Evolutionary conservation across 2,797 vertebrate species (phyloP), one percentile per base, ranked within the genome.

Genomic region (Sarcoramphus papa): DNA sequence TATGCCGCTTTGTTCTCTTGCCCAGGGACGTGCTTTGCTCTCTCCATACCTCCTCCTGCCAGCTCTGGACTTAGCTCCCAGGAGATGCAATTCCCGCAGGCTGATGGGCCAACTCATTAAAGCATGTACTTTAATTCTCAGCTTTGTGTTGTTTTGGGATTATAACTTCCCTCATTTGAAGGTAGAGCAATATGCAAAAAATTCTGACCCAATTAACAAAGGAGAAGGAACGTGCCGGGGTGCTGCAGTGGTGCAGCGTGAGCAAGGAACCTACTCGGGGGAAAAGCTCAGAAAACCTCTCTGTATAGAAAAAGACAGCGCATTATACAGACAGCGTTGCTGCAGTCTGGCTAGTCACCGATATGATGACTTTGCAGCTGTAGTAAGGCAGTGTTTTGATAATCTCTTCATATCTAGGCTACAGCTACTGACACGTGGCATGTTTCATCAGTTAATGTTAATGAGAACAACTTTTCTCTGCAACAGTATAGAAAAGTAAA

Each of bases 191-290:
- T 75, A 94, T 69, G 86, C 88, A 94, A 92, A 96, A 94, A 77
- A 47, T 56, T 63, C 90, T 93, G 92, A 94, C 95, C 90, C 81
- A 97, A 77, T 97, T 97, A 96, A 83, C 40, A 62, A 25, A 93
- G 90, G 59, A 92, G 74, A 93, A 64, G 80, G 37, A 94, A 70
- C 84, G 75, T 97, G 92, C 60, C 92, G 80, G 88, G 75, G 92
- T 0, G 1, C 75, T 79, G 78, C 53, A 81, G 86, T 22, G 45
- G 48, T 73, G 63, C 88, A 64, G 68, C 1, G 7, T 20, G 59
- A 90, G 72, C 64, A 69, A 74, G 50, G 53, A 91, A 87, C 30
- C 60, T 72, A 1, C 57, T 17, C 75, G 62, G 43, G 53, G 43
- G 27, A 60, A 86, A 85, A 79, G 81, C 75, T 85, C n/a, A 91